phyloP scores from a whole-genome alignment of 92 coral and sea anemone genomes.

The Diadumene lineata region DNA sequence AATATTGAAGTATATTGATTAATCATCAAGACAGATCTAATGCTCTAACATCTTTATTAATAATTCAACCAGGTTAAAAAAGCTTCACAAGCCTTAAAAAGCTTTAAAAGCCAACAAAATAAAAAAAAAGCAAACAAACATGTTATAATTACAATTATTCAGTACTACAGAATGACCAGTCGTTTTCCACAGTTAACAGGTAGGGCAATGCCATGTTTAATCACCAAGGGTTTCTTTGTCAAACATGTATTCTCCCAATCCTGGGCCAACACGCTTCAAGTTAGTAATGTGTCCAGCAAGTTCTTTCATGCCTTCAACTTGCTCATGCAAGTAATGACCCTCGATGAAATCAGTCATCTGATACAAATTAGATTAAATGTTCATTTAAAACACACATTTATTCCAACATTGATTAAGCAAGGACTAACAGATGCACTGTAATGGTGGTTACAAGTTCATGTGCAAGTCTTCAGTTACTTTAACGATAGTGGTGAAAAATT shows the following conservation, averaged over 20 bases:
- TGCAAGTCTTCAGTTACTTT: too few species aligned
- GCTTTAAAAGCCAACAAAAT: too few species aligned
- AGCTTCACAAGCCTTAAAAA: too few species aligned
- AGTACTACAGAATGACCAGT: background rate
- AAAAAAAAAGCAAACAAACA: background rate
- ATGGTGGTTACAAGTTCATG: too few species aligned
- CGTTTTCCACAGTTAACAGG: background rate
- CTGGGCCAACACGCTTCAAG: slow-evolving; percentile 91
- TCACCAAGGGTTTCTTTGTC: slow-evolving; percentile 90
- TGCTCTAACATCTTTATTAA: slow-evolving; percentile 1
- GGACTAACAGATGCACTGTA: too few species aligned
- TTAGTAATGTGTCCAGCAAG: slow-evolving; percentile 70
- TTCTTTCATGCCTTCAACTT: slow-evolving; percentile 87
- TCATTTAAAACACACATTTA: background rate
- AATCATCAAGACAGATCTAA: too few species aligned
- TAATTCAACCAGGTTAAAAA: background rate
- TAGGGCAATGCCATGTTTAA: slow-evolving; percentile 19
- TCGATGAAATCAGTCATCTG: slow-evolving; percentile 97
- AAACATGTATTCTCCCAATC: slow-evolving; percentile 97
- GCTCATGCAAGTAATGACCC: slow-evolving; percentile 79
- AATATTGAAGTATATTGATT: too few species aligned
- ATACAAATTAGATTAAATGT: slow-evolving; percentile 18
- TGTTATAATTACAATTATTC: background rate
- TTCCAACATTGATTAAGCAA: background rate
- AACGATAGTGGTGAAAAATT: too few species aligned